Conservation (phyloP, 2,113 vertebrate genomes). For the Nothocercus nigrocapillus region DNA sequence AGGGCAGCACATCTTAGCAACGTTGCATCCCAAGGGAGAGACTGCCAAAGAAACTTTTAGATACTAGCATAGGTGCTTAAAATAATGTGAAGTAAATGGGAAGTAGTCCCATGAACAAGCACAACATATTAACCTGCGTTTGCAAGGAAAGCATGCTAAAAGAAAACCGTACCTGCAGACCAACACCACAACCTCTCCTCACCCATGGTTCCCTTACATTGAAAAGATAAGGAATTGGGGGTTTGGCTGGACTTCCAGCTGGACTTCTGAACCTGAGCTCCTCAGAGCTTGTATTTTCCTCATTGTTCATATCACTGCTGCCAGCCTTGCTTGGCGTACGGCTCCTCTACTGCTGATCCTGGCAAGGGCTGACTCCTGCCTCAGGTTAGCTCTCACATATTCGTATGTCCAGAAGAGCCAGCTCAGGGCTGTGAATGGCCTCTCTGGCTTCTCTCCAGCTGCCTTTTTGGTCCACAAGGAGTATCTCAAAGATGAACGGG, state of each 20-base stretch:
- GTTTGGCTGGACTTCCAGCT: background rate
- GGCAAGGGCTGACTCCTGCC: background rate
- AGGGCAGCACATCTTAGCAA: background rate
- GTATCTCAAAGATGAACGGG: background rate
- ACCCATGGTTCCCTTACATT: background rate
- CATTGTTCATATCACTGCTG: fast-evolving
- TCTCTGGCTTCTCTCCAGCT: background rate
- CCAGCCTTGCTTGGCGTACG: background rate
- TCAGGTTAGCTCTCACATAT: background rate
- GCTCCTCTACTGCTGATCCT: background rate
- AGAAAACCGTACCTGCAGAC: background rate
- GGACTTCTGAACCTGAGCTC: background rate
- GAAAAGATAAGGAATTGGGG: background rate
- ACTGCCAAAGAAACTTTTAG: background rate
- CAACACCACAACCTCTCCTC: background rate
- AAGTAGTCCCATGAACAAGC: background rate
- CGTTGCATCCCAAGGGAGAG: background rate
- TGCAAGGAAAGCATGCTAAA: background rate
- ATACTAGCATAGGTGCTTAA: background rate
- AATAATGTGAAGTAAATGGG: background rate
- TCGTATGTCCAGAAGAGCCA: fast-evolving
- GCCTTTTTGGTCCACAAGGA: background rate
- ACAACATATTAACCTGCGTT: background rate
- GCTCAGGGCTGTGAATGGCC: background rate
- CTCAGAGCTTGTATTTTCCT: background rate